phyloP scores from a whole-genome alignment of 2,888 invertebrate genomes.

The Drosophila neutralis region DNA sequence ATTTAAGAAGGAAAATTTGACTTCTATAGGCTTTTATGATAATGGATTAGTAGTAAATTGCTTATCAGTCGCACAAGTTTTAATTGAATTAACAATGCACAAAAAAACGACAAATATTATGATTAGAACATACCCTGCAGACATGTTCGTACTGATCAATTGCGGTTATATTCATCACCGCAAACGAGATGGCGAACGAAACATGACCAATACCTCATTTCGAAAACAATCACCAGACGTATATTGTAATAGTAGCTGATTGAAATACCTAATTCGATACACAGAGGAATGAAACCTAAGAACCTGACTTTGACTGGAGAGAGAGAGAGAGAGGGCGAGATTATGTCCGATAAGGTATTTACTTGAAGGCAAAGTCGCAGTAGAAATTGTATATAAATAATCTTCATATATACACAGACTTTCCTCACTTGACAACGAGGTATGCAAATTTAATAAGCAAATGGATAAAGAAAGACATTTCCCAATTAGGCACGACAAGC shows the following conservation, averaged over 20 bases:
- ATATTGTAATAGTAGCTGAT: background rate
- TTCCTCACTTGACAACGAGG: background rate
- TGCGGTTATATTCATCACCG: background rate
- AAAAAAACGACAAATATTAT: background rate
- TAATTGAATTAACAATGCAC: background rate
- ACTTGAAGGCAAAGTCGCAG: background rate
- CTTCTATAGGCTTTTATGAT: background rate
- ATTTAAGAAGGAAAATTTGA: conserved; percentile 5
- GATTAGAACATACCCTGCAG: background rate
- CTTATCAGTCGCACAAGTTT: conserved; percentile 12
- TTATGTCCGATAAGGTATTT: background rate
- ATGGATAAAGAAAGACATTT: conserved; percentile 14
- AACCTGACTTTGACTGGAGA: background rate
- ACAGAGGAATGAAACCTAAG: background rate
- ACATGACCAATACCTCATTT: background rate
- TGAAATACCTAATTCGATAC: background rate
- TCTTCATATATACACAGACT: background rate
- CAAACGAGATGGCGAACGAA: background rate
- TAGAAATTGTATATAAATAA: background rate
- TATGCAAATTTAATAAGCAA: conserved; percentile 11
- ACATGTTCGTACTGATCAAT: background rate
- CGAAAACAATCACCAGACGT: background rate
- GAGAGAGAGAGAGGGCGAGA: background rate
- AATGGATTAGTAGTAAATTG: background rate
- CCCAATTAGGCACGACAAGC: conserved; percentile 7